Evolutionary conservation across 2,888 invertebrate genomes (phyloP).

Genomic region (Heliconius erato): DNA sequence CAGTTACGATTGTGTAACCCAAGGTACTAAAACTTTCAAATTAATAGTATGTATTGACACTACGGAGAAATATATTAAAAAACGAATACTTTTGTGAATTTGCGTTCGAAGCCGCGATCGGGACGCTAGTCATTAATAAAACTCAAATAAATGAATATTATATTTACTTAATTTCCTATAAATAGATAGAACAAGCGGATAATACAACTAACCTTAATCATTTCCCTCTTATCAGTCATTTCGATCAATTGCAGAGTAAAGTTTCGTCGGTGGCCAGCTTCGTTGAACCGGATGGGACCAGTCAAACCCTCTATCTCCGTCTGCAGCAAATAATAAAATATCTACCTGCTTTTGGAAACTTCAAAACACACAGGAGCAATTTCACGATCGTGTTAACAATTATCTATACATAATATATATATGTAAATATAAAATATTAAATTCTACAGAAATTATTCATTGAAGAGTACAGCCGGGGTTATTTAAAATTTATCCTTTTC

Average conservation of each 20-base stretch:
- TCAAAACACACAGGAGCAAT: constrained; percentile 23
- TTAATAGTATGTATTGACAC: no score
- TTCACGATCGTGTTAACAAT: neutral
- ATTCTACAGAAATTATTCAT: neutral
- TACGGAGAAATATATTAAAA: no score
- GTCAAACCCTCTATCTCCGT: constrained; percentile 95
- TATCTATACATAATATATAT: neutral
- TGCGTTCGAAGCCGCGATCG: no score
- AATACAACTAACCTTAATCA: constrained; percentile 89
- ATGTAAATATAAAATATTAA: neutral
- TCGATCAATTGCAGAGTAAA: constrained; percentile 95
- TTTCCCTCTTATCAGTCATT: constrained; percentile 94
- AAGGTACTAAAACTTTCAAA: no score
- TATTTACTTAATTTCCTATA: neutral
- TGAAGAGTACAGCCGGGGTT: neutral
- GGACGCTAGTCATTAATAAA: neutral
- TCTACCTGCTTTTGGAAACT: constrained; percentile 60
- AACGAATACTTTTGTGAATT: no score
- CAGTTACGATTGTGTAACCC: no score
- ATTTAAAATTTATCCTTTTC: no score
- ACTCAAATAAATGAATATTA: neutral
- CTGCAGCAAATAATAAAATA: constrained; percentile 84
- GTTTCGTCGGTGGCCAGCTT: constrained; percentile 93
- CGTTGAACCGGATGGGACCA: constrained; percentile 94
- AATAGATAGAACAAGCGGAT: neutral